Evolutionary conservation across 2,113 vertebrate genomes (phyloP).

Genomic region (Gopherus flavomarginatus): DNA sequence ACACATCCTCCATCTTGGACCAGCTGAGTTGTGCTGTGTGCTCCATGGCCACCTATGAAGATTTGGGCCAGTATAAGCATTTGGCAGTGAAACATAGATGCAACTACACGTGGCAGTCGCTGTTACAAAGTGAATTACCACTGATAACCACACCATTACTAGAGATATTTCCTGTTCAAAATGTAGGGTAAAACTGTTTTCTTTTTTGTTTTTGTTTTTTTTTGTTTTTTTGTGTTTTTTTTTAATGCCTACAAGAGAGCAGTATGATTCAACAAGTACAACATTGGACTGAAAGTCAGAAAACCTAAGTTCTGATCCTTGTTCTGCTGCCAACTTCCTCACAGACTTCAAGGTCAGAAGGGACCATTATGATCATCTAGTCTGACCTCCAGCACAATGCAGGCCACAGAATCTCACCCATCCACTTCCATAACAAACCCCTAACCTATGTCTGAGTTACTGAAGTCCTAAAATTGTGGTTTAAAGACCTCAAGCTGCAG

Average conservation of each 20-base stretch:
- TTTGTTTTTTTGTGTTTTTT: no score
- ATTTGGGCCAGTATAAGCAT: not conserved
- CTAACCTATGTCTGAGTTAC: no score
- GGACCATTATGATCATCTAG: no score
- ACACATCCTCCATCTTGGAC: not conserved
- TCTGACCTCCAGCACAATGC: no score
- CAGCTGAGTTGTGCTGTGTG: not conserved
- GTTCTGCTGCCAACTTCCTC: not conserved
- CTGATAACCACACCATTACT: not conserved
- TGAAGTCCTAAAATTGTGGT: no score
- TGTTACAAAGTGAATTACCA: not conserved
- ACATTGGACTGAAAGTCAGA: not conserved
- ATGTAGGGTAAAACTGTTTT: no score
- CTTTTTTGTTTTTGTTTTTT: no score
- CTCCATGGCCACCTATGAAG: not conserved
- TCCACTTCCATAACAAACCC: no score
- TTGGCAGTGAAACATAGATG: not conserved
- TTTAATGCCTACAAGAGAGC: not conserved
- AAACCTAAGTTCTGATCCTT: not conserved
- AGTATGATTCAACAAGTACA: not conserved
- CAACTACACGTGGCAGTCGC: not conserved
- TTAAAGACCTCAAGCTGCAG: no score
- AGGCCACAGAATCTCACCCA: no score
- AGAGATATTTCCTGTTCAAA: not conserved
- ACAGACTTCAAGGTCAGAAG: no score